phyloP scores from a whole-genome alignment of 2,113 vertebrate genomes.

The cattle (Bos taurus) region DNA sequence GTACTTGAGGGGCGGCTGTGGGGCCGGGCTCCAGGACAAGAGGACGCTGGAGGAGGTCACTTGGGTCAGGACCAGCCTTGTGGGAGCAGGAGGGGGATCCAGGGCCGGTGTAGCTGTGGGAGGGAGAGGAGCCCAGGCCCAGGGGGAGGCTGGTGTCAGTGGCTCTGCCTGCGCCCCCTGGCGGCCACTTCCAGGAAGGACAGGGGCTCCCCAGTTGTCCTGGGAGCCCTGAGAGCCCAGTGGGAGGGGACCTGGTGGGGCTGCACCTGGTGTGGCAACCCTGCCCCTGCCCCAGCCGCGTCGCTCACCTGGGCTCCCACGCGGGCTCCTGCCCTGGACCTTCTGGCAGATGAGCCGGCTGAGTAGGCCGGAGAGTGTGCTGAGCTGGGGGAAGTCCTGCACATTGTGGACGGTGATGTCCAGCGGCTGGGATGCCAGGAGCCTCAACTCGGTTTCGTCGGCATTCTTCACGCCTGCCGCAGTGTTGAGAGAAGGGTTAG shows the following conservation, averaged over 20 bases:
- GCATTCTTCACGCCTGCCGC: constrained; percentile 94
- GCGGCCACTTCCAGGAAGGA: neutral
- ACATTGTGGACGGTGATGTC: constrained; percentile 92
- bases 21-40: constrained; percentile 87
- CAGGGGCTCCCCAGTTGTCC: neutral
- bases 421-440: constrained; percentile 89
- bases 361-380: constrained; percentile 86
- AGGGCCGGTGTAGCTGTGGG: constrained; percentile 28
- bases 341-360: constrained; percentile 88
- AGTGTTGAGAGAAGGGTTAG: neutral
- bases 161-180: neutral
- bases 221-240: neutral
- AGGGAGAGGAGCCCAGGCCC: neutral
- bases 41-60: constrained; percentile 88
- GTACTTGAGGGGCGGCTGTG: constrained; percentile 82
- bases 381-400: constrained; percentile 91
- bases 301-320: constrained; percentile 62
- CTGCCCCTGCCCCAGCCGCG: accelerated
- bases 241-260: accelerated
- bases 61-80: constrained; percentile 85
- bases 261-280: accelerated
- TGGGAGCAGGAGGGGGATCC: constrained; percentile 80
- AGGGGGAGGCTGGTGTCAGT: accelerated
- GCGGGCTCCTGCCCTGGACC: constrained; percentile 84
- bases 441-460: constrained; percentile 89